These are phyloP conservation scores for Sphinx pinastri DNA, from an alignment of 2,888 invertebrate genomes.

Conservation along the genomic window DNA sequence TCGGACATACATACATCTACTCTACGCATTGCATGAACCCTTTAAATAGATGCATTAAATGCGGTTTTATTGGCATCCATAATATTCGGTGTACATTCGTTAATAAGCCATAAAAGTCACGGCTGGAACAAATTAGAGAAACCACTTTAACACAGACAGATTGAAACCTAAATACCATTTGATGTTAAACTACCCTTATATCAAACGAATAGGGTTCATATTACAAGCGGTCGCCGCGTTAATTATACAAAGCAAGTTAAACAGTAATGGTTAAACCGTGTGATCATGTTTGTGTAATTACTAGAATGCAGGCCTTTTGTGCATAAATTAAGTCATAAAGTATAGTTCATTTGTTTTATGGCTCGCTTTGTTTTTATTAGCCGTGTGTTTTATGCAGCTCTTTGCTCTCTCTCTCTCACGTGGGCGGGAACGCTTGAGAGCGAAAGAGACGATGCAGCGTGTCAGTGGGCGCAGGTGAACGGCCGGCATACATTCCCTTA, in stretches of 20 bases:
- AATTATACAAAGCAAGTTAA: background rate
- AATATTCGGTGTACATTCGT: slow-evolving; percentile 14
- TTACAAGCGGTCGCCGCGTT: background rate
- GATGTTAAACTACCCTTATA: background rate
- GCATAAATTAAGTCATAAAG: slow-evolving; percentile 63
- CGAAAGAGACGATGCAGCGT: slow-evolving; percentile 63
- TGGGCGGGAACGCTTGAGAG: slow-evolving; percentile 39
- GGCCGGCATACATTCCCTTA: slow-evolving; percentile 81
- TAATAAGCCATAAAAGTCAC: slow-evolving; percentile 20
- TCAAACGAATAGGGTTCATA: background rate
- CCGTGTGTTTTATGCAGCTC: slow-evolving; percentile 41
- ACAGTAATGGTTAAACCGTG: slow-evolving; percentile 35
- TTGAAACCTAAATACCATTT: slow-evolving; percentile 12
- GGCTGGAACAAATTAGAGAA: slow-evolving; percentile 19
- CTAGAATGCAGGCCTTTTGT: slow-evolving; percentile 59
- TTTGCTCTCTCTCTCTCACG: slow-evolving; percentile 43
- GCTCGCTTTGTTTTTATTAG: slow-evolving; percentile 48
- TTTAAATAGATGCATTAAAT: background rate
- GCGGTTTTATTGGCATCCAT: background rate
- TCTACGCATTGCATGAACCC: background rate
- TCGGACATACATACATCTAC: background rate
- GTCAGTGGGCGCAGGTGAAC: slow-evolving; percentile 80
- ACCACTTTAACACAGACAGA: slow-evolving; percentile 9
- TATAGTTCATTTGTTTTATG: slow-evolving; percentile 57
- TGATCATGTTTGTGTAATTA: slow-evolving; percentile 57